Percentiles rank a stretch among this genome's conserved stretches.
These are phyloP conservation scores for Himalopsyche phryganea DNA, from an alignment of 1,140 invertebrate genomes.

Conservation along the genomic window DNA sequence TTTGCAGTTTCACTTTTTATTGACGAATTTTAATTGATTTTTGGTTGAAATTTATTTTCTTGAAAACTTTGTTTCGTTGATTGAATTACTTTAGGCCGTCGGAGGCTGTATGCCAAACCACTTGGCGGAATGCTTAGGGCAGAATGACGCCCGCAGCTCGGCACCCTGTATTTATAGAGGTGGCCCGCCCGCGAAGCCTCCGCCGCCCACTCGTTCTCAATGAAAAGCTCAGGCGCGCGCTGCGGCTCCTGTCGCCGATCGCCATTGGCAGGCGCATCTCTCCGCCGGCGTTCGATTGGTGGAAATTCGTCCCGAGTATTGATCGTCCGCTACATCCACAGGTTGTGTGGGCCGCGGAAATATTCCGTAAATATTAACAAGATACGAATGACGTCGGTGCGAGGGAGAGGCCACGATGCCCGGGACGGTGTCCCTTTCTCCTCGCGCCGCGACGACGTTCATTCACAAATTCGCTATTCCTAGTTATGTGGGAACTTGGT, in stretches of 20 bases:
- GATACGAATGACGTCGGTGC: constrained; percentile 24
- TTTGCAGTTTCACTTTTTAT: constrained; percentile 5
- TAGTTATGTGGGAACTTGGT: constrained; percentile 11
- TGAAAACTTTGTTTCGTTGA: not conserved
- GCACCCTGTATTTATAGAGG: constrained; percentile 53
- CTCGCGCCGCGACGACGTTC: constrained; percentile 15
- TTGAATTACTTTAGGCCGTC: not conserved
- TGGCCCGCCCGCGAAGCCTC: constrained; percentile 38
- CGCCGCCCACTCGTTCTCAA: constrained; percentile 62
- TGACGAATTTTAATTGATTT: not conserved
- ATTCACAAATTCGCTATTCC: constrained; percentile 31
- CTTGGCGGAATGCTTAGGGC: constrained; percentile 6
- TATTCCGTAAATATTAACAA: constrained; percentile 32
- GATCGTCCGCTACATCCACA: constrained; percentile 28
- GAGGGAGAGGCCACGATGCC: constrained; percentile 17
- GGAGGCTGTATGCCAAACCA: not conserved
- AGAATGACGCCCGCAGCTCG: constrained; percentile 17
- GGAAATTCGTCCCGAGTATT: constrained; percentile 15
- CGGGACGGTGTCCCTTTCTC: constrained; percentile 3
- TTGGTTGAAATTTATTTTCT: not conserved
- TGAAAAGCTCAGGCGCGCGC: constrained; percentile 34
- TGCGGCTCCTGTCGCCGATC: constrained; percentile 38
- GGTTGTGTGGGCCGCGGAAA: constrained; percentile 34
- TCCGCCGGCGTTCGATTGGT: constrained; percentile 39
- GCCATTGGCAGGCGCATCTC: constrained; percentile 56